Conservation (phyloP, 92 coral and sea anemone species). For the Nematostella vectensis region DNA sequence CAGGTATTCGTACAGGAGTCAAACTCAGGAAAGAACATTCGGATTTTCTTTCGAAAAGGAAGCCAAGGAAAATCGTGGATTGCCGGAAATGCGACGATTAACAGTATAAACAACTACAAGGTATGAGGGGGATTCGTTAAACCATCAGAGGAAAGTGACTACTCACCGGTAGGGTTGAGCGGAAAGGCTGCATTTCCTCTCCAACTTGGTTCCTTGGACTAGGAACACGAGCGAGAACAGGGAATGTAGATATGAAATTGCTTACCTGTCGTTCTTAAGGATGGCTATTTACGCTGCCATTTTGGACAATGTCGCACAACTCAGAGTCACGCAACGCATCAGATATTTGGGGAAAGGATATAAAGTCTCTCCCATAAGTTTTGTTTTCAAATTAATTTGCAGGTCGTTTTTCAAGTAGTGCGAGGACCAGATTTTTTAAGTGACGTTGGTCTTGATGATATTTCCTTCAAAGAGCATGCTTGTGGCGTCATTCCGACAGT, state of each 20-base stretch:
- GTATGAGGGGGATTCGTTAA: slow-evolving; percentile 4
- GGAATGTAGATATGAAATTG: no score
- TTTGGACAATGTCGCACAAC: no score
- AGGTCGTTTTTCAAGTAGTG: slow-evolving; percentile 16
- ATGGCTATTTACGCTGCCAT: no score
- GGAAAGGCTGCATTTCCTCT: no score
- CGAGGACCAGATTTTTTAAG: slow-evolving; percentile 24
- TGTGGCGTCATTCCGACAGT: background rate
- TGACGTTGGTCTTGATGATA: slow-evolving; percentile 21
- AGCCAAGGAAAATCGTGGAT: slow-evolving; percentile 56
- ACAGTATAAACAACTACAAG: slow-evolving; percentile 24
- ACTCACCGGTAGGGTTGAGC: background rate
- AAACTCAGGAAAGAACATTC: slow-evolving; percentile 5
- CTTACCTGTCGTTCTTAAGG: no score
- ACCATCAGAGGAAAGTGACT: background rate
- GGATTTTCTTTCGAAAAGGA: slow-evolving; percentile 42
- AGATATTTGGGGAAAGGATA: no score
- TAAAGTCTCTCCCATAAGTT: no score
- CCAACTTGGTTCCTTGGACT: no score
- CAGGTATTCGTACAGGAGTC: no score
- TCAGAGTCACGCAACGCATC: no score
- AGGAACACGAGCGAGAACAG: no score
- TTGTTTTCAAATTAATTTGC: no score
- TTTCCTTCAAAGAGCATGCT: background rate
- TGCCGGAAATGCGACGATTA: slow-evolving; percentile 30